Base-by-base conservation (phyloP, 2,888 invertebrate species). In the Sycophila texana region DNA sequence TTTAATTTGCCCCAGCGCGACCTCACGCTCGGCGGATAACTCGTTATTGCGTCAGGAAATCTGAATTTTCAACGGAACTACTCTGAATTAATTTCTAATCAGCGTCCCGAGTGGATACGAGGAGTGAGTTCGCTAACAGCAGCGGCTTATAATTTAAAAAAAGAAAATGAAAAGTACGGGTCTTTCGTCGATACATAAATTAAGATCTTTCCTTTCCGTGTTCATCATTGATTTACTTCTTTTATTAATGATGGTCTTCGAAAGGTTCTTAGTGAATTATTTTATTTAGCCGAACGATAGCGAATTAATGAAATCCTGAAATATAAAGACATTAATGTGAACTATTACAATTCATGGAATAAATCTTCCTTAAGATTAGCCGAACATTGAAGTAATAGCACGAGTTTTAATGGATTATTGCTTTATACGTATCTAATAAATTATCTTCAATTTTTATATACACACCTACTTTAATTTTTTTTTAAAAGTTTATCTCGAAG, bases 51-150 rank as follows among this genome's bases (percentile, higher is more conserved):
- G 5, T 4, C 13, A 47, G 51, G 4, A 1, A 51, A 60, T 66
- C 53, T 66, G 58, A 77, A 68, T 72, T 77, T 72, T 60, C 66
- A 20, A 51, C 51, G 22, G 49, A n/a, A 16, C 60, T 65, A 39
- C 70, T 65, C 65, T 30, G 71, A 74, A 71, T 79, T 78, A 78
- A 78, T 73, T 78, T 78, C 74, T 74, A 78, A 78, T 78, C 68
- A 68, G 73, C 39, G 51, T 10, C 22, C 53, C 12, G 22, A 70
- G 39, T 58, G 18, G 71, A 65, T 58, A 65, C 39, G 4, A 7
- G 39, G 39, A 39, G 39, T 13, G 39, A 65, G 51, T 71, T 66
- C 65, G 71, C 71, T 77, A 71, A 65, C n/a, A 47, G 49, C 22
- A n/a, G 10, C 39, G 4, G n/a, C 60, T 51, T 26, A 55, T 76